Evolutionary conservation across 2,888 invertebrate species (phyloP), one percentile per base, ranked within the genome.

Genomic region (Aspidapion aeneum): DNA sequence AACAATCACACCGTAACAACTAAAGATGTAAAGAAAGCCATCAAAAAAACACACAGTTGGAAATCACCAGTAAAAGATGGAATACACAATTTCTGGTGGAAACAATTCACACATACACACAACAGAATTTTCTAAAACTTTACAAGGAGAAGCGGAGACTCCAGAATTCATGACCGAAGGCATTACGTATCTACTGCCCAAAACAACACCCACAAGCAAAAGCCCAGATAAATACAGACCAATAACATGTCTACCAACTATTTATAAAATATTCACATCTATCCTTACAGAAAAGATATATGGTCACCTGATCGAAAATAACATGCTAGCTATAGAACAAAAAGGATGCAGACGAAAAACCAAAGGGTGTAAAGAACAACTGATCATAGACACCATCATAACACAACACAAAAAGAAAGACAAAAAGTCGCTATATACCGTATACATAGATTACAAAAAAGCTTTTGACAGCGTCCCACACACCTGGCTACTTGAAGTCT

Each of bases 381-480:
- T 54, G 3, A 1, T 60, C 12, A 22, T 60, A 12, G 60, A 54
- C n/a, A 54, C 19, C 12, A 21, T 60, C 7, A 9, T 60, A 2
- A 54, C 21, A 1, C 21, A 18, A 12, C 35, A 54, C 60, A 9
- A 7, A 22, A n/a, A 21, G 2, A 9, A 18, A 5, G 17, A 21
- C 22, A 1, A 18, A 55, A 54, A 60, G 55, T 22, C 1, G 52
- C 1, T 21, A 49, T 1, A 60, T 51, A n/a, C n/a, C n/a, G 54
- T 18, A 5, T 60, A 50, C 21, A 54, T 60, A 1, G 60, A 54
- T 18, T 60, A 52, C 17, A n/a, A 22, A 1, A 54, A 59, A 18
- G 59, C 52, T 1, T 59, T 59, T 21, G 59, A 59, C 17, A 35
- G 54, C 9, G 35, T 60, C 1, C 55, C 60, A 18, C 60, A 60